Conservation (phyloP, 2,797 vertebrate genomes). For the Otolemur crassicaudatus region DNA sequence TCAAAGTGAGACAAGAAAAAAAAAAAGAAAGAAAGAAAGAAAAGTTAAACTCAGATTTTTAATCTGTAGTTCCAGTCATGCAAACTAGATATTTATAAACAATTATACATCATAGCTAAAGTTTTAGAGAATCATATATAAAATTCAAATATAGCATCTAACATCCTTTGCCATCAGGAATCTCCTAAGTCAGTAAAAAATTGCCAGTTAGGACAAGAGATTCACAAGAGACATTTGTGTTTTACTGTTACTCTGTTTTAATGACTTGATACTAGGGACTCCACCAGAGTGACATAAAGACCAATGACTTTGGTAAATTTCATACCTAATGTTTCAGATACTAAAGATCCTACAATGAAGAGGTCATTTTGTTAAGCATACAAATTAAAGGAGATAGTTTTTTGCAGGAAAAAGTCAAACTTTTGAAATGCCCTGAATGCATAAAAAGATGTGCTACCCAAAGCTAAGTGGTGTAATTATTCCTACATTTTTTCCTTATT, state of each 20-base stretch:
- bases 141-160: background rate
- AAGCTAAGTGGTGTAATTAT: background rate
- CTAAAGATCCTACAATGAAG: conserved; percentile 1
- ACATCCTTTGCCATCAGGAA: background rate
- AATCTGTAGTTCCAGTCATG: background rate
- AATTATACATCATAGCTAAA: background rate
- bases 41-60: conserved; percentile 16
- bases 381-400: background rate
- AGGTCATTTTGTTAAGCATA: conserved; percentile 5
- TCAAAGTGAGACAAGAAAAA: no score
- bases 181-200: background rate
- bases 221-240: background rate
- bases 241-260: background rate
- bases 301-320: background rate
- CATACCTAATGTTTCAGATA: conserved; percentile 17
- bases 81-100: conserved; percentile 22
- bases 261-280: background rate
- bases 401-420: background rate
- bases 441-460: background rate
- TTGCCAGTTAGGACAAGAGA: background rate
- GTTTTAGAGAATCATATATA: conserved; percentile 25
- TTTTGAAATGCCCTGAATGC: background rate
- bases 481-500: conserved; percentile 20
- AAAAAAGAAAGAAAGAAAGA: background rate
- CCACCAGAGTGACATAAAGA: background rate